Evolutionary conservation across 2,888 invertebrate species (phyloP), one percentile per base, ranked within the genome.

Genomic region (Ectropis crepuscularia): DNA sequence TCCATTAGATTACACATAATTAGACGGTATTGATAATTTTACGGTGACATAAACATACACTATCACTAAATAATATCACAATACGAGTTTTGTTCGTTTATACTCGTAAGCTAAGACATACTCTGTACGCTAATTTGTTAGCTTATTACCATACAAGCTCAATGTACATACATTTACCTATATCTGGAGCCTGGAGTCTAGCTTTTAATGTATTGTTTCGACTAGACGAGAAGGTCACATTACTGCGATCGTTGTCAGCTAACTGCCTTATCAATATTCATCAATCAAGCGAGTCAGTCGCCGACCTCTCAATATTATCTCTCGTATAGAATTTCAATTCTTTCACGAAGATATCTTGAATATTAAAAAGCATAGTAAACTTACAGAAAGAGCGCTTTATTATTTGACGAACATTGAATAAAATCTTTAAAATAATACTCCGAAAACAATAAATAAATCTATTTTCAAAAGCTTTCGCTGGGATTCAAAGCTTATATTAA

Each of bases 251-350:
- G 8, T 12, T 9, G 36, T 6, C 28, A 53, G 8, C 6, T 11
- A 11, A 36, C 38, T 36, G 53, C 37, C 53, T 53, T 43, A 37
- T 53, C 53, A 53, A 53, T 53, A 53, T 53, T 53, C 53, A 53
- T 53, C 53, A 43, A 53, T 53, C 53, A 43, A 45, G 37, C 10
- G 36, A 12, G 5, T 10, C 39, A n/a, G 6, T 11, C 53, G 36
- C 36, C 8, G 41, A 28, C 16, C 16, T 42, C 42, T 11, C 36
- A 37, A 43, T 53, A 43, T 53, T 37, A 38, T 36, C 36, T 11
- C 43, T 5, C 37, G 37, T 45, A 53, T 45, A 43, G 53, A 53
- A 53, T 53, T 53, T 53, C 43, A 53, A 37, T 53, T 53, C 53
- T 37, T 43, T 45, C 9, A 11, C 36, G 36, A n/a, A 53, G 28